Evolutionary conservation across 2,797 vertebrate species (phyloP), one percentile per base, ranked within the genome.

Genomic region (Iguana delicatissima): DNA sequence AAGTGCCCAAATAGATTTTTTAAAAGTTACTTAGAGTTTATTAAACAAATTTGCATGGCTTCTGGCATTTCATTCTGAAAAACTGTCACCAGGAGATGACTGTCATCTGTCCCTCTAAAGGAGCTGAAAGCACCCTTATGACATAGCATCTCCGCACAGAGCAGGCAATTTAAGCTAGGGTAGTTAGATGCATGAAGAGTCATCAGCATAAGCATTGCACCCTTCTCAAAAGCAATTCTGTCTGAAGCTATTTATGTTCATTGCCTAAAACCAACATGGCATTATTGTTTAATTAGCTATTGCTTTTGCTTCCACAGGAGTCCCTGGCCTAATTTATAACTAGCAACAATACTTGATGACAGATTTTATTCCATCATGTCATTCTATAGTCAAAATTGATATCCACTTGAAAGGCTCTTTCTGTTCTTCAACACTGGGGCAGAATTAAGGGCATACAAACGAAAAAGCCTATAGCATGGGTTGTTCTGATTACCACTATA

Each of bases 211-310:
- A 77, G 84, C 4, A 38, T 38, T 26, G 22, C 46, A 12, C 7
- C 20, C 80, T 8, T 76, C 86, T 88, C 52, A 7, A 42, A 72
- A 46, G 85, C n/a, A 59, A 42, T 52, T 1, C 29, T 35, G 87
- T 86, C 57, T 92, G 22, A 32, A 89, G 79, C 14, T 57, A 89
- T 73, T 80, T 76, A 24, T 0, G 62, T 12, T 59, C 84, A 82
- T 38, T 50, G 50, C 38, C 89, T 92, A 79, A 93, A 88, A 85
- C 0, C 22, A 89, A 79, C 81, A 81, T 55, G 91, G 85, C 86
- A 67, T 13, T 62, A 77, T 52, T 57, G 12, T 80, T 91, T 95
- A 89, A 93, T 90, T 93, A 92, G 84, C 3, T 50, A 77, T 76
- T 90, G 72, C 46, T 84, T 10, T 38, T 46, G 26, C 46, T 38